Conservation (phyloP, 2,888 invertebrate species). For the Drosophila cracens region DNA sequence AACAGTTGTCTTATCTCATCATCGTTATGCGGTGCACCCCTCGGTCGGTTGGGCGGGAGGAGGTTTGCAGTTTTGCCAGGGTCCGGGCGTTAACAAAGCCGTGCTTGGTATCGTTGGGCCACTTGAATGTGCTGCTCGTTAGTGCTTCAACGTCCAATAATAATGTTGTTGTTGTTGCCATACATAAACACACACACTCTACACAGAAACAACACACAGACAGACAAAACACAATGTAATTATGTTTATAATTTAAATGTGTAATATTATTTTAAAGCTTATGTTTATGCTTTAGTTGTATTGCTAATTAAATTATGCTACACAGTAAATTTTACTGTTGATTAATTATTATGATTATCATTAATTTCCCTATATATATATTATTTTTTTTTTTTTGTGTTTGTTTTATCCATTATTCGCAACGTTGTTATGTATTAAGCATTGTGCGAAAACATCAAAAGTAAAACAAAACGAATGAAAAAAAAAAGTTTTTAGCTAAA, state of each 20-base stretch:
- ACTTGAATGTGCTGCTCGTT: too few species aligned
- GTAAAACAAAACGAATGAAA: constrained; percentile 4
- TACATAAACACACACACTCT: constrained; percentile 13
- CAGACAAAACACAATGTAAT: constrained; percentile 64
- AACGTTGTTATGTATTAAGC: constrained; percentile 43
- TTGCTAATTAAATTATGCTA: constrained; percentile 64
- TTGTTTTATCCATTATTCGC: constrained; percentile 13
- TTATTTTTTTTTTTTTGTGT: constrained; percentile 12
- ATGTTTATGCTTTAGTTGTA: constrained; percentile 70
- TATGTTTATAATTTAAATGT: constrained; percentile 76
- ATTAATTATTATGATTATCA: constrained; percentile 43
- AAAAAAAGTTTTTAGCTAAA: constrained; percentile 42
- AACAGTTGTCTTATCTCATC: too few species aligned
- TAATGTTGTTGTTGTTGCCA: constrained; percentile 53
- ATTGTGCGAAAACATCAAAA: constrained; percentile 21
- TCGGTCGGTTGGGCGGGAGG: too few species aligned
- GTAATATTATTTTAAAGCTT: constrained; percentile 67
- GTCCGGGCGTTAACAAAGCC: too few species aligned
- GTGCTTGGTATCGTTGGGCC: too few species aligned
- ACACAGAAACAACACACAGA: constrained; percentile 11
- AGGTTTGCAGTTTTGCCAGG: too few species aligned
- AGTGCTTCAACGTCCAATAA: too few species aligned
- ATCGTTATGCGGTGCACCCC: too few species aligned
- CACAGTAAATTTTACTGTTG: constrained; percentile 49
- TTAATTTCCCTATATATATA: constrained; percentile 16